Percentiles rank a stretch among this genome's conserved stretches.
These are phyloP conservation scores for Callionymus lyra DNA, from an alignment of 2,113 vertebrate species.

Conservation along the genomic window DNA sequence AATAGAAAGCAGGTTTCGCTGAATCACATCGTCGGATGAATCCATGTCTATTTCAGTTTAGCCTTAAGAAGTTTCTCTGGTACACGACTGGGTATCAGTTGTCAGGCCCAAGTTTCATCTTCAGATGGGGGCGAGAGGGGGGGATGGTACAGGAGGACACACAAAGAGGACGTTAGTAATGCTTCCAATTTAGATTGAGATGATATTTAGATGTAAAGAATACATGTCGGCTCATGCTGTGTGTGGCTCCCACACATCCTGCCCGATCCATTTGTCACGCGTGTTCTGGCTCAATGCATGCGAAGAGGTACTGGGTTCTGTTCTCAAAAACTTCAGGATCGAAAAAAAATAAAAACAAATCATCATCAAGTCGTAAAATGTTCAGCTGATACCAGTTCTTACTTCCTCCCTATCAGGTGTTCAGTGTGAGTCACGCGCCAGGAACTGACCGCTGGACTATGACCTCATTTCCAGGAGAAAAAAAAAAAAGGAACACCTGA, in stretches of 20 bases:
- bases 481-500: constrained; percentile 52
- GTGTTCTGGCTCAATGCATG: constrained; percentile 17
- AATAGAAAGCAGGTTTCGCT: no score
- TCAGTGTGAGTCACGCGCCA: constrained; percentile 9
- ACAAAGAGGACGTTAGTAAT: constrained; percentile 1
- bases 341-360: no score
- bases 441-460: constrained; percentile 26
- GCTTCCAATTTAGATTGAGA: neutral
- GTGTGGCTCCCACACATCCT: constrained; percentile 12
- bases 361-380: no score
- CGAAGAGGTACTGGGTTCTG: neutral
- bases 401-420: no score
- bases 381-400: constrained; percentile 7
- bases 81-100: constrained; percentile 3
- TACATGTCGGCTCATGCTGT: constrained; percentile 11
- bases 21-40: no score
- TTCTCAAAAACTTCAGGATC: no score
- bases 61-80: neutral
- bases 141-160: neutral
- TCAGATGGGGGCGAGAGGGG: no score
- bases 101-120: constrained; percentile 6
- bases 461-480: constrained; percentile 56
- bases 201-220: constrained; percentile 1
- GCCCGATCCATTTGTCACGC: constrained; percentile 22
- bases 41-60: neutral